Conservation (phyloP, 2,797 vertebrate species). For the Enteromius radiatus region DNA sequence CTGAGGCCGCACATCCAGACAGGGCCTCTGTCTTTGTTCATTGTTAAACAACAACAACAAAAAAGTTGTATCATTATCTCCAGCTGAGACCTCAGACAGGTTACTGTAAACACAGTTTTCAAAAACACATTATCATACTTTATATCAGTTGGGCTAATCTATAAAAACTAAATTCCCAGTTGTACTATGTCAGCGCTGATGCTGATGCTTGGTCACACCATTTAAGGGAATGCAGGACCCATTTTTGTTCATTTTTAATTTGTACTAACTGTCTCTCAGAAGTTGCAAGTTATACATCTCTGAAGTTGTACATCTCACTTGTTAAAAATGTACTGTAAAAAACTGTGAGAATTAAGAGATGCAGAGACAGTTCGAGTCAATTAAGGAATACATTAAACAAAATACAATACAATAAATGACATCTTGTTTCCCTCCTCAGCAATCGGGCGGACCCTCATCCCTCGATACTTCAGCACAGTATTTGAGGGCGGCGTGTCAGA, state of each 20-base stretch:
- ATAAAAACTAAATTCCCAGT: not conserved
- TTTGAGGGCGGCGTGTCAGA: constrained; percentile 98
- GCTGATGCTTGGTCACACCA: not conserved
- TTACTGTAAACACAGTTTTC: constrained; percentile 26
- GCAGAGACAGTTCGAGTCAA: not conserved
- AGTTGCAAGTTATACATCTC: not conserved
- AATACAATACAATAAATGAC: constrained; percentile 2
- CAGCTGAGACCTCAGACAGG: constrained; percentile 26
- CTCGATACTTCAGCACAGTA: constrained; percentile 98
- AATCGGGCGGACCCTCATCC: constrained; percentile 97
- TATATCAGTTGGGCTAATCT: constrained; percentile 7
- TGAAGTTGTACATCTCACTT: not conserved
- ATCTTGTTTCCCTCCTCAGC: constrained; percentile 75
- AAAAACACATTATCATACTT: constrained; percentile 30
- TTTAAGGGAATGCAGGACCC: not conserved
- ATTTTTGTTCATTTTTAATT: not conserved
- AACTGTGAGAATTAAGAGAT: not conserved
- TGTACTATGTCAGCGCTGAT: not conserved
- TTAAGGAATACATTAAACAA: not conserved
- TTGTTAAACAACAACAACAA: constrained; percentile 27
- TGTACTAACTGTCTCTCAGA: not conserved
- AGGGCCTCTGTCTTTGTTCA: constrained; percentile 10
- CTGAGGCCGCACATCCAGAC: constrained; percentile 5
- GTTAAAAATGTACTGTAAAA: constrained; percentile 4
- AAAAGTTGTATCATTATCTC: constrained; percentile 29